Base-by-base conservation (phyloP, 2,888 invertebrate species). In the Ochropacha duplaris region DNA sequence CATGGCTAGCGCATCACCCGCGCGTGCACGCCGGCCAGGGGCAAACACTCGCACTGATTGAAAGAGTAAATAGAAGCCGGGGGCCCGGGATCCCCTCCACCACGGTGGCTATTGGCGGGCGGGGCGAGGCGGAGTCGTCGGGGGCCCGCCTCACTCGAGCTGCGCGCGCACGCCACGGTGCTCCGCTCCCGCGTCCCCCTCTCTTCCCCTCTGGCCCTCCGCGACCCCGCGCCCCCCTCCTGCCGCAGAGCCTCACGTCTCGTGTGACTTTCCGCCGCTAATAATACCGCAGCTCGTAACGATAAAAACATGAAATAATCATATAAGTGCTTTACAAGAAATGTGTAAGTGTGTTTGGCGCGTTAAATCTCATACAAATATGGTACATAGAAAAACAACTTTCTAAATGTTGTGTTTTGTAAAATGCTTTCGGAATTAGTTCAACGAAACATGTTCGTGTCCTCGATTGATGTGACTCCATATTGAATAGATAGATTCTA, bases 1-100 rank as follows among this genome's bases (percentile, higher is more conserved):
- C 95, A 95, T 94, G 87, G 92, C 92, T 92, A 90, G 90, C 90
- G 91, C 92, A 92, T 92, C 90, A 91, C 91, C 90, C 89, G 92
- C 90, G 90, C 91, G 91, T 91, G 90, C 87, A 91, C 89, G 90
- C 90, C 90, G 89, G 87, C 88, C 90, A 85, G 90, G 87, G 88
- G 92, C 92, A 92, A 92, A 92, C 93, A 92, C 90, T 88, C 88
- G 90, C 92, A 92, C 92, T 93, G 93, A 93, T 93, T 93, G 93
- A 93, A 93, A 93, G 92, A 93, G 93, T 91, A 93, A 93, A 93
- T 93, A 93, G 92, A 88, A 81, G 86, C 86, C 81, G 69, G 87
- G 89, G 92, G 91, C 92, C 85, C 87, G 87, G 68, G 84, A 85
- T 83, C 88, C 90, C 88, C 90, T 81, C 87, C 88, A 88, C 85